Base-by-base conservation (phyloP, 2,888 invertebrate genomes). In the Mythimna ferrago region DNA sequence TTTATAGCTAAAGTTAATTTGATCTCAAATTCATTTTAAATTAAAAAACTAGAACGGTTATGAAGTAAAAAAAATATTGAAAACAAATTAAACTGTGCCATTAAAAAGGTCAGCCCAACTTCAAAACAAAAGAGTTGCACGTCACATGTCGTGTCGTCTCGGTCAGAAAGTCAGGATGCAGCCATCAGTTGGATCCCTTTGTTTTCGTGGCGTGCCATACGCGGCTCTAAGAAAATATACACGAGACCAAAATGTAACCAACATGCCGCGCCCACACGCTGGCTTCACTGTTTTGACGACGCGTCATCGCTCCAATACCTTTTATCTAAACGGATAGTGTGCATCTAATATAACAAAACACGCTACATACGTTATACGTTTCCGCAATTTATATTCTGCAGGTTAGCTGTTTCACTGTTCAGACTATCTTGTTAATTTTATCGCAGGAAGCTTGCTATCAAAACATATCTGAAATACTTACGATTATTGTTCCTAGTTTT, bases 171-270 rank as follows among this genome's bases (percentile, higher is more conserved):
- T 84, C 93, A 91, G 94, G 93, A 94, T 93, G 91, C 92, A 90
- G 88, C 92, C 92, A 91, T 93, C 93, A 89, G 89, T 85, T 80
- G 82, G 71, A 85, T 83, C 93, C 93, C 94, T 93, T 93, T 95
- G 93, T 95, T 94, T 91, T 93, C 91, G 76, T 89, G 89, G 90
- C 88, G 84, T 86, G 88, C 91, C 91, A 87, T 90, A 88, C 91
- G 92, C 89, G 91, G 92, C 91, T 89, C 90, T 94, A 94, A 90
- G 89, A 94, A 94, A 95, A 95, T 95, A 95, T 94, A 94, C 95
- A 95, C 88, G 79, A 82, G 88, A 93, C 94, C 92, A 81, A 94
- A 94, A 94, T 94, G 94, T 94, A 93, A 93, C 95, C 93, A 85
- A 79, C 84, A 76, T 70, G 88, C 92, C 82, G 88, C 89, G 93